Evolutionary conservation across 2,888 invertebrate genomes (phyloP).

Genomic region (Pseudococcus longispinus): DNA sequence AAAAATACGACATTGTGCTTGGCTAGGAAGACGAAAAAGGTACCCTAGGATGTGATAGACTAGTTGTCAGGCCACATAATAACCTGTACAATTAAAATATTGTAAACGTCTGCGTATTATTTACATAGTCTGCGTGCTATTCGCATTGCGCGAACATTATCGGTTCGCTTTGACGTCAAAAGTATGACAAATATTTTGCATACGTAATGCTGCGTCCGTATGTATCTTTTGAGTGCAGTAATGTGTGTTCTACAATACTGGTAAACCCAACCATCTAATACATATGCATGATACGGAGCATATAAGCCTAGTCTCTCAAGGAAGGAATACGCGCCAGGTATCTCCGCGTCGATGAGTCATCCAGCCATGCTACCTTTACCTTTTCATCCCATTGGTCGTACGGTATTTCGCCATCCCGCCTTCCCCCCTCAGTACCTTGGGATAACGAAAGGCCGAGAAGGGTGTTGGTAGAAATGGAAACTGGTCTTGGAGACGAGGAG

Average conservation of each 20-base stretch:
- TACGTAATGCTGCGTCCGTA: constrained; percentile 20
- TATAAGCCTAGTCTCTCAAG: not conserved
- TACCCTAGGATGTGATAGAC: not conserved
- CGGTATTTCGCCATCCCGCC: not conserved
- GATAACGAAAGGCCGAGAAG: not conserved
- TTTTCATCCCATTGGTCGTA: not conserved
- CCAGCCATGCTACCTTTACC: not conserved
- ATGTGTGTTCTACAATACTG: not conserved
- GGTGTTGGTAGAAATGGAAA: not conserved
- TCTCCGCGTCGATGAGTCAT: not conserved
- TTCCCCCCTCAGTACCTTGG: not conserved
- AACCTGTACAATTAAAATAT: constrained; percentile 28
- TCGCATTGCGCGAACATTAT: constrained; percentile 1
- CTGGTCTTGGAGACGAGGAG: not conserved
- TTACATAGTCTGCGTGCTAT: constrained; percentile 41
- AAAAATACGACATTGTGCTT: not conserved
- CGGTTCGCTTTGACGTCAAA: constrained; percentile 40
- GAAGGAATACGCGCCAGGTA: not conserved
- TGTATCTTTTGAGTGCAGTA: constrained; percentile 16
- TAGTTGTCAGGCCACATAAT: constrained; percentile 12
- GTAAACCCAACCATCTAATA: not conserved
- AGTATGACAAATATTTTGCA: constrained; percentile 36
- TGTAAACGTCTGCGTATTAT: constrained; percentile 37
- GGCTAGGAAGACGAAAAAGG: not conserved
- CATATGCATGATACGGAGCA: too few species aligned